Conservation (phyloP, 1,140 invertebrate species). For the Drosophila sechellia region DNA sequence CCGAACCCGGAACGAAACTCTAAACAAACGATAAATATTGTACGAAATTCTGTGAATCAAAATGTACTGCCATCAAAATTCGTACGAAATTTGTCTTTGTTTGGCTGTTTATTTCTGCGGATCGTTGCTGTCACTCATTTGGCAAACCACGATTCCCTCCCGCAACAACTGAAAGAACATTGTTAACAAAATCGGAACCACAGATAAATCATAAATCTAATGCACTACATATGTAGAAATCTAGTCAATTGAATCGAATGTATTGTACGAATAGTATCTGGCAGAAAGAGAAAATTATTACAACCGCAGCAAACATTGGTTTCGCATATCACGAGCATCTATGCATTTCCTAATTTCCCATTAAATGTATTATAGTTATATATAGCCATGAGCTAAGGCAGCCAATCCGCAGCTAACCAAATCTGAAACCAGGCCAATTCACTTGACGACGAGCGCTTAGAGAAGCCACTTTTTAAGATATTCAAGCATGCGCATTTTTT, state of each 20-base stretch:
- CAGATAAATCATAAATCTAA: slow-evolving; percentile 57
- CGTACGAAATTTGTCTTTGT: background rate
- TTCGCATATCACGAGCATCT: slow-evolving; percentile 70
- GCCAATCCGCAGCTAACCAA: slow-evolving; percentile 36
- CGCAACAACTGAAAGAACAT: slow-evolving; percentile 44
- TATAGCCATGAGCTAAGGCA: slow-evolving; percentile 44
- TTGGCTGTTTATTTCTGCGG: background rate
- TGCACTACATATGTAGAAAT: slow-evolving; percentile 77
- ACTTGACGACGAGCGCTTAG: slow-evolving; percentile 55
- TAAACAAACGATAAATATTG: background rate
- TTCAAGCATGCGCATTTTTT: slow-evolving; percentile 63
- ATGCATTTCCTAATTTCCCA: slow-evolving; percentile 65
- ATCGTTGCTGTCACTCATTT: slow-evolving; percentile 23
- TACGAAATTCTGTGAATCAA: background rate
- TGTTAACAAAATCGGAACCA: slow-evolving; percentile 34
- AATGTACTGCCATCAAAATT: background rate
- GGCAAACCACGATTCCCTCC: slow-evolving; percentile 66
- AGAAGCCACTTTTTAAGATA: slow-evolving; percentile 57
- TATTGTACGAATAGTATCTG: slow-evolving; percentile 73
- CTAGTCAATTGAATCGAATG: slow-evolving; percentile 82
- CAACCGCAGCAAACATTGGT: slow-evolving; percentile 53
- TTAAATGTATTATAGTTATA: slow-evolving; percentile 80
- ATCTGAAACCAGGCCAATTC: slow-evolving; percentile 41
- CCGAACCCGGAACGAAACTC: slow-evolving; percentile 1
- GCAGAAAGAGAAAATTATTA: slow-evolving; percentile 38